Conservation (phyloP, 2,113 vertebrate genomes). For the Mustelus asterias region DNA sequence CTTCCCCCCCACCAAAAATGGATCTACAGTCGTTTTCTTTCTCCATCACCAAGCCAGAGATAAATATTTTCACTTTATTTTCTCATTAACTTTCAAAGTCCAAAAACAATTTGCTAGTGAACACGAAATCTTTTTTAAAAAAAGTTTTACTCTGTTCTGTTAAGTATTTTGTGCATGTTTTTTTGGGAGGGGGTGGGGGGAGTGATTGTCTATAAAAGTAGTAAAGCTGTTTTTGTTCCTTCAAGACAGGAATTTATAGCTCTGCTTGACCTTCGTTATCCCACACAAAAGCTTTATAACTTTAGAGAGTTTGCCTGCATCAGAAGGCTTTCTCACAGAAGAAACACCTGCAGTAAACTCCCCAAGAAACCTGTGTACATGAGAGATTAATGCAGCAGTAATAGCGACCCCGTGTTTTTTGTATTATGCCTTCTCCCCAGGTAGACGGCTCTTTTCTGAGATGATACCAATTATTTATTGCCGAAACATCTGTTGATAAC, state of each 20-base stretch:
- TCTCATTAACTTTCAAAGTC: not conserved
- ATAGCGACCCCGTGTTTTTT: slow-evolving; percentile 54
- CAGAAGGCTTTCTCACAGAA: slow-evolving; percentile 50
- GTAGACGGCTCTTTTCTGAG: slow-evolving; percentile 61
- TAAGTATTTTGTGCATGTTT: slow-evolving; percentile 16
- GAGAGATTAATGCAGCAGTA: slow-evolving; percentile 66
- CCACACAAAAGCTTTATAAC: slow-evolving; percentile 45
- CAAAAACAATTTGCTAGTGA: not conserved
- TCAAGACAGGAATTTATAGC: slow-evolving; percentile 67
- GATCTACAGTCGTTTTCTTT: not conserved
- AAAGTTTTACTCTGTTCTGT: not conserved
- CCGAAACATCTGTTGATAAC: slow-evolving; percentile 75
- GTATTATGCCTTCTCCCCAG: slow-evolving; percentile 66
- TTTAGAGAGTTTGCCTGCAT: slow-evolving; percentile 51
- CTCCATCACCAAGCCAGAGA: too few relatives aligned
- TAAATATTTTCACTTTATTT: slow-evolving; percentile 2
- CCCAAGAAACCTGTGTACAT: slow-evolving; percentile 62
- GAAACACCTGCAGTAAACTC: slow-evolving; percentile 63
- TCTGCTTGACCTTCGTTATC: slow-evolving; percentile 56
- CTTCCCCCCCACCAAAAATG: not conserved
- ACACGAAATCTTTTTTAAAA: not conserved
- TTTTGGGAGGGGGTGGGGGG: not conserved
- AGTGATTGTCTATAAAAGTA: slow-evolving; percentile 34
- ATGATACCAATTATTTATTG: slow-evolving; percentile 76
- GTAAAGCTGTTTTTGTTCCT: slow-evolving; percentile 38